Evolutionary conservation across 1,140 invertebrate species (phyloP).

Genomic region (Olivierus martensii): DNA sequence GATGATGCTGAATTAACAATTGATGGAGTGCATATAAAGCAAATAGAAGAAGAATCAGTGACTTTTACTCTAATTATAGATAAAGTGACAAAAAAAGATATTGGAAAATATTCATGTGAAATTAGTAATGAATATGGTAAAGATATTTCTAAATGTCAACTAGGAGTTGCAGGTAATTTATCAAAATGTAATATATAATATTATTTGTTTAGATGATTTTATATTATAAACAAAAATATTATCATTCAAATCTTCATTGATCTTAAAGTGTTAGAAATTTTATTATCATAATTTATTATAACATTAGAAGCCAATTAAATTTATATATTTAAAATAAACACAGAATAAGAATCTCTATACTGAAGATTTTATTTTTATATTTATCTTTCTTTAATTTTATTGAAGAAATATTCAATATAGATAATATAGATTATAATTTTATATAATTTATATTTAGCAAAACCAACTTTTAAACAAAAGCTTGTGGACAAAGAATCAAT

Average conservation of each 20-base stretch:
- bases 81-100: conserved; percentile 61
- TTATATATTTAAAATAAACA: too few relatives aligned
- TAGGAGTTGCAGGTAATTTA: conserved; percentile 8
- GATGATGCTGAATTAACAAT: conserved; percentile 26
- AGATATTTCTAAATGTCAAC: conserved; percentile 27
- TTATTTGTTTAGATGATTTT: not conserved
- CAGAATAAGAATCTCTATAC: too few relatives aligned
- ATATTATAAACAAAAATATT: too few relatives aligned
- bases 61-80: conserved; percentile 77
- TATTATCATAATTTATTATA: too few relatives aligned
- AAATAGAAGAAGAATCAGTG: conserved; percentile 85
- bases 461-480: conserved; percentile 33
- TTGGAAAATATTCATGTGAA: conserved; percentile 76
- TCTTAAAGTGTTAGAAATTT: too few relatives aligned
- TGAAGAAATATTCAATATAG: too few relatives aligned
- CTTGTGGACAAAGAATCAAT: conserved; percentile 48
- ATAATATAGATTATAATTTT: too few relatives aligned
- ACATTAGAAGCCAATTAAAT: too few relatives aligned
- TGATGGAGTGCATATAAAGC: conserved; percentile 31
- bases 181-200: too few relatives aligned
- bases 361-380: too few relatives aligned
- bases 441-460: conserved; percentile 4
- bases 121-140: conserved; percentile 64
- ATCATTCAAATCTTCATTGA: too few relatives aligned
- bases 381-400: too few relatives aligned